Base-by-base conservation (phyloP, 2,113 vertebrate species). In the Brachirus orientalis region DNA sequence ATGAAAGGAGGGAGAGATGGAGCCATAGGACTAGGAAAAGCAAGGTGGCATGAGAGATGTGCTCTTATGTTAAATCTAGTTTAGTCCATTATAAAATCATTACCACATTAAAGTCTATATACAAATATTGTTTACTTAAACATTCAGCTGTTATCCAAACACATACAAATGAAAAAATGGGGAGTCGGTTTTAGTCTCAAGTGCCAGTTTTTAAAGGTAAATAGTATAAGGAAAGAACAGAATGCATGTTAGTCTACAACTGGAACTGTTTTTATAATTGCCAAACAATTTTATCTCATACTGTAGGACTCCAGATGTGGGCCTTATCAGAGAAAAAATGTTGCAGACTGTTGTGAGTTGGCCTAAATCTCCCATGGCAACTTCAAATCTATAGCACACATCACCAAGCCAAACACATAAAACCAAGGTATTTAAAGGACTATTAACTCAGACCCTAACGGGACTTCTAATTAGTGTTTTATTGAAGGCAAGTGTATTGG, bases 381-480 rank as follows among this genome's bases (percentile, higher is more conserved):
- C 41, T 19, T 51, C n/a, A 17, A 58, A 47, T 45, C n/a, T 57
- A 58, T 48, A 68, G 12, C 28, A 13, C 18, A 19, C 63, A 54
- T 12, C 54, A 63, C 14, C 52, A 48, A 75, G 75, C 40, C 52
- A 48, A 75, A 75, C 53, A 66, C 35, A 20, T 55, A 65, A 63
- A 76, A 33, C 46, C 56, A 19, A n/a, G 33, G 22, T 63, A 77
- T 78, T 73, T 80, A 82, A 59, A 13, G 52, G 53, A 56, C 28
- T 56, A 70, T 80, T 82, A 84, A 67, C 45, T 61, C 7, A 14
- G 20, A 69, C 68, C 63, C 69, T 79, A 58, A 66, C 60, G 79
- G 63, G 69, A 75, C 67, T 60, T 54, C 50, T 79, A 79, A 86
- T 88, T 79, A 82, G 66, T 8, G 46, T 48, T 72, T 77, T 52